phyloP scores from a whole-genome alignment of 2,888 invertebrate species.

The Lathronympha strigana region DNA sequence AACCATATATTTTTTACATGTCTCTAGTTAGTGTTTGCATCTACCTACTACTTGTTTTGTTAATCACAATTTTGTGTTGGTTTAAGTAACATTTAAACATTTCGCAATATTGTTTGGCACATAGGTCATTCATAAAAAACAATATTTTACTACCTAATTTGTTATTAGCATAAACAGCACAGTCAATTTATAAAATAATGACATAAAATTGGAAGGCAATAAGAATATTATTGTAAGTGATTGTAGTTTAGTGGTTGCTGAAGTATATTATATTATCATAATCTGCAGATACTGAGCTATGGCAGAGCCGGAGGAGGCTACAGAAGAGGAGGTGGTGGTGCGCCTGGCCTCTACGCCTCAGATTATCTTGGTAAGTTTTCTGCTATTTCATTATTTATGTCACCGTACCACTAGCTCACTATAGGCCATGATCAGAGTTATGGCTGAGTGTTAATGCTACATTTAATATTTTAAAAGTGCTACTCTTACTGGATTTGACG shows the following conservation, averaged over 20 bases:
- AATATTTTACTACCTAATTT: not conserved
- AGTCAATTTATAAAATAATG: not conserved
- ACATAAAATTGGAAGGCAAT: not conserved
- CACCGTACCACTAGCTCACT: too few species aligned
- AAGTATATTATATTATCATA: not conserved
- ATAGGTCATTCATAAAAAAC: not conserved
- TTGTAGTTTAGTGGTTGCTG: not conserved
- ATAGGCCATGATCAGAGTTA: too few species aligned
- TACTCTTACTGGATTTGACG: too few species aligned
- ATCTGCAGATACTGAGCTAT: constrained; percentile 4
- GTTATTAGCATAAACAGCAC: too few species aligned
- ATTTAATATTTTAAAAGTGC: too few species aligned
- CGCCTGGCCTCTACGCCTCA: constrained; percentile 22
- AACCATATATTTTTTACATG: not conserved
- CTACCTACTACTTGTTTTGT: not conserved
- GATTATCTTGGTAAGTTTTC: constrained; percentile 32
- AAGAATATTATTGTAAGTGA: not conserved
- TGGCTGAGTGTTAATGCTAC: too few species aligned
- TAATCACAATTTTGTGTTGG: not conserved
- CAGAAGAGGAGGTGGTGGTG: constrained; percentile 32
- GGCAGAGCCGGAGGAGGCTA: constrained; percentile 24
- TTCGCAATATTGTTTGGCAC: not conserved
- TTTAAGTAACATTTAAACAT: not conserved
- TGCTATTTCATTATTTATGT: not conserved
- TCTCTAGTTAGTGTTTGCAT: not conserved